Evolutionary conservation across 2,113 vertebrate genomes (phyloP), one percentile per base, ranked within the genome.

Genomic region (Cebidichthys violaceus): DNA sequence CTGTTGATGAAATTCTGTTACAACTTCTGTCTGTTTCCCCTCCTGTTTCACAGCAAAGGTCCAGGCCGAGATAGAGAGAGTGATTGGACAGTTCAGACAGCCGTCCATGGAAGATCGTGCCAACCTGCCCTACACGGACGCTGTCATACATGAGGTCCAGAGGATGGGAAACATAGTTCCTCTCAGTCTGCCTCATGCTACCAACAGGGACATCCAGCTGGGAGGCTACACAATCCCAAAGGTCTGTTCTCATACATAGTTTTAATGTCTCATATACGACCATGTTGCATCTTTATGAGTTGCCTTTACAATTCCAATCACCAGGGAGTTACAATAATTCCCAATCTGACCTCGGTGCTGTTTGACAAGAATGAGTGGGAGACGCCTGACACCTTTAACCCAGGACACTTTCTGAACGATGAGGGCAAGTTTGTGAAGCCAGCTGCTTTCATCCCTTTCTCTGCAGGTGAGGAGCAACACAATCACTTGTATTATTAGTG

Each of bases 401-500:
- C 96, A 0, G 92, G 94, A 74, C 96, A 97, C 82, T 97, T 97
- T 85, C 90, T 97, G 82, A 95, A 96, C 35, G 2, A 86, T 62
- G 95, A 96, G 8, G 94, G 96, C 57, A 92, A 92, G 75, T 96
- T 96, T 91, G 94, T 91, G 89, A 96, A 93, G 70, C 90, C 10
- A 45, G 90, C 95, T 57, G 82, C 94, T 81, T 97, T 97, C 84
- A 75, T 96, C 29, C 95, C 96, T 67, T 97, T 97, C 87, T 96
- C 95, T 82, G 70, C 91, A 74, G 95, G 96, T 96, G 74, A 91
- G 81, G 59, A 88, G 9, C 57, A 39, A 72, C 22, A 37, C 95
- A 72, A 6, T n/a, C 6, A 6, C 64, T 45, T 14, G 9, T 35
- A 6, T 45, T 35, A 45, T 27, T 18, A 10, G 11, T 68, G 29